Evolutionary conservation across 2,113 vertebrate species (phyloP), one percentile per base, ranked within the genome.

Genomic region (Podilymbus podiceps): DNA sequence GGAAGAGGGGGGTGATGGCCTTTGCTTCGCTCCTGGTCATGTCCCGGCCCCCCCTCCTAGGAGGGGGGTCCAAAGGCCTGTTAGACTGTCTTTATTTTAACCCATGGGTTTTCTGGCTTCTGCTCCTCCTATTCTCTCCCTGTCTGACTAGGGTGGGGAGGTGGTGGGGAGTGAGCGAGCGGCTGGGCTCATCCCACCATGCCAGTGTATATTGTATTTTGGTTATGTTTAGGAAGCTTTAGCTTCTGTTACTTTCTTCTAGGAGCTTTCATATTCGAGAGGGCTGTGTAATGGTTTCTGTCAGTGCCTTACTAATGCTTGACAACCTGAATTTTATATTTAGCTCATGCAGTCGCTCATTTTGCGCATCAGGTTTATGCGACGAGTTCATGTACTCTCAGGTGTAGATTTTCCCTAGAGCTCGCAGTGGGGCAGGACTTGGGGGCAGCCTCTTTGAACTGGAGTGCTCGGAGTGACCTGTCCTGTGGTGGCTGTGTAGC

Each of bases 101-200:
- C 9, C 21, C 11, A 4, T 20, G n/a, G 17, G 5, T 59, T 67
- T 59, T 58, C 18, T 47, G 46, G 28, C 67, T 35, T 74, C 58
- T 49, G 25, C 20, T 23, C 17, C 25, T 85, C 19, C 30, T 28
- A 2, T 42, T 38, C 27, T 46, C 21, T 46, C 38, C 35, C 12
- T 1, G 7, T 28, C 27, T 2, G 0, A 8, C 38, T 15, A 6
- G 12, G 14, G n/a, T 55, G 33, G 24, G 50, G 38, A 46, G 49
- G 5, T 9, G 14, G n/a, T 55, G 30, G 18, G 52, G 11, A 31
- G 50, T 19, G 24, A 25, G 55, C 0, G 14, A 71, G 52, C 24
- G 71, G 5, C 71, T 67, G 71, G 13, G 19, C 7, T 49, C 50
- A 63, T 40, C 66, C 60, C 31, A 22, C 40, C 9, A 3, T 23